Evolutionary conservation across 1,140 invertebrate genomes (phyloP), one percentile per base, ranked within the genome.

Genomic region (Bombus balteatus): DNA sequence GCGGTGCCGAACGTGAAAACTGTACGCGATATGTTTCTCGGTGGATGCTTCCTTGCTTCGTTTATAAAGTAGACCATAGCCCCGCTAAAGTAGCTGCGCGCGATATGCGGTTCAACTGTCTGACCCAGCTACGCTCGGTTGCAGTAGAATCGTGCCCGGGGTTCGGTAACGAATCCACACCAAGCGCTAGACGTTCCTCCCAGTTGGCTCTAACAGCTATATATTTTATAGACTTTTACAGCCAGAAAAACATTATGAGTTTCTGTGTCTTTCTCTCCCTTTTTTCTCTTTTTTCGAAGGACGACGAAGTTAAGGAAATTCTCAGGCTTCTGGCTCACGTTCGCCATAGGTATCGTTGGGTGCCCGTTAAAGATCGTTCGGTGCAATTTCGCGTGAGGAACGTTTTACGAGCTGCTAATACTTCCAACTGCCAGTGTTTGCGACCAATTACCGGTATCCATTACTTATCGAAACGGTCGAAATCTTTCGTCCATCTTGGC

Each of bases 101-200:
- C 86, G 83, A 88, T 91, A 84, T 82, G 81, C 78, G 88, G 72
- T 83, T 83, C 79, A 83, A 74, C 87, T 82, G 75, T 83, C 74
- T 73, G 78, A 85, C 83, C 57, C 81, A 83, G 79, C 81, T 81
- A 78, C 84, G 32, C 71, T 72, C 25, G 70, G 85, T 82, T 89
- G 86, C 86, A 59, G 57, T 41, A n/a, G 72, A 83, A 90, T 91
- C 88, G 88, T 82, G 88, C 81, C 57, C 84, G 34, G 81, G 73
- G 84, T 90, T 86, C 84, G 84, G 87, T 88, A 88, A 89, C 81
- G 85, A 81, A 87, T 25, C 79, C 47, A 47, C 57, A 47, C 9
- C 66, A 39, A 59, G 28, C 28, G 41, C 47, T 53, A n/a, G 41
- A 81, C 75, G 15, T 39, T 76, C 12, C 37, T 66, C 53, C 15